Percentiles rank a stretch among this genome's conserved stretches.
Evolutionary conservation across 2,113 vertebrate species (phyloP).

Genomic region (Lepus americanus): DNA sequence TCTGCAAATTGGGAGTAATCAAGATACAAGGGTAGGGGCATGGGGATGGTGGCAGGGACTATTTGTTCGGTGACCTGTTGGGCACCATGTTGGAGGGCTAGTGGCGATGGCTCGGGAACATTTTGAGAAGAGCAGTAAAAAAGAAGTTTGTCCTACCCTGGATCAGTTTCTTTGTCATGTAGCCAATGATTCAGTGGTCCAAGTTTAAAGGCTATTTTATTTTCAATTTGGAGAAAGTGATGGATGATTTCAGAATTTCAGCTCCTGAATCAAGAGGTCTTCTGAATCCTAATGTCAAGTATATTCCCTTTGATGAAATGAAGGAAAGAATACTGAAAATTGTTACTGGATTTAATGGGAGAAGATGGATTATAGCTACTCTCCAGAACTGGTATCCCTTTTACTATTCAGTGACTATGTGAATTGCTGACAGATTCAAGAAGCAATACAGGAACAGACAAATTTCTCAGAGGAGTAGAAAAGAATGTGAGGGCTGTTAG

Average conservation of each 20-base stretch:
- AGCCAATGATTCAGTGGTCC: conserved; percentile 93
- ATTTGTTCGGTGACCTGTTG: too few species aligned
- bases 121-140: too few species aligned
- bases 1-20: neutral
- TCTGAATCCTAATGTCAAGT: conserved; percentile 97
- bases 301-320: conserved; percentile 98
- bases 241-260: conserved; percentile 97
- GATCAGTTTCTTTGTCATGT: too few species aligned
- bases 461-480: conserved; percentile 98
- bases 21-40: too few species aligned
- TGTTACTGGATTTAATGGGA: conserved; percentile 96
- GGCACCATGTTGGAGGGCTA: too few species aligned
- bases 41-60: too few species aligned
- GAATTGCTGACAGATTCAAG: conserved; percentile 98
- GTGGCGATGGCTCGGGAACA: too few species aligned
- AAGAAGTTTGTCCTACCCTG: too few species aligned
- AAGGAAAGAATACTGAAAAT: conserved; percentile 99
- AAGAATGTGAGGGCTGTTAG: conserved; percentile 99
- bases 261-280: conserved; percentile 95
- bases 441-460: conserved; percentile 98
- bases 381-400: conserved; percentile 89
- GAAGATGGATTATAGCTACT: conserved; percentile 20
- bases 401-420: conserved; percentile 98
- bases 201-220: conserved; percentile 99
- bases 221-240: conserved; percentile 99